Percentiles rank a stretch among this genome's conserved stretches.
Conservation (phyloP, 2,797 vertebrate species). For the Petrocephalus schoutedeni region DNA sequence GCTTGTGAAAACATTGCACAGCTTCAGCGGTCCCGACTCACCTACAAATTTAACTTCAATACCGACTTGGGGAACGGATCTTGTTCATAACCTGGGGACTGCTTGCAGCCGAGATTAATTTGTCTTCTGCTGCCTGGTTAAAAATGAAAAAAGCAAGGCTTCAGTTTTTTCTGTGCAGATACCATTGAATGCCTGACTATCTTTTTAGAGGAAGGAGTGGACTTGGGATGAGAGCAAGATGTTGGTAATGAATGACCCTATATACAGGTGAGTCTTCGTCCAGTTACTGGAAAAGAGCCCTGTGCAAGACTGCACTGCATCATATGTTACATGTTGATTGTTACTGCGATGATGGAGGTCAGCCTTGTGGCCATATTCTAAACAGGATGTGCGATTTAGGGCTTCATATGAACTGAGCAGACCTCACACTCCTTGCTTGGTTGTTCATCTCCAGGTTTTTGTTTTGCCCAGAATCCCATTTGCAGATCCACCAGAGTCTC, state of each 20-base stretch:
- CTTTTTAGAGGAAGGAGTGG: constrained; percentile 53
- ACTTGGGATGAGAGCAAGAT: constrained; percentile 49
- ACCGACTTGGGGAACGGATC: too few species aligned
- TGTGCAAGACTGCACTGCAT: not conserved
- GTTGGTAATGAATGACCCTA: constrained; percentile 49
- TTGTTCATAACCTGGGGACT: not conserved
- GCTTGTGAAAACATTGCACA: not conserved
- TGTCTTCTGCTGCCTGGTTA: not conserved
- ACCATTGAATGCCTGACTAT: not conserved
- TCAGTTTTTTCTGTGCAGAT: not conserved
- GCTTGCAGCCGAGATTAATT: not conserved
- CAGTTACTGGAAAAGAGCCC: not conserved
- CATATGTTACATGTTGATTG: not conserved
- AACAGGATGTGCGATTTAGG: not conserved
- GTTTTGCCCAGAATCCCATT: not conserved
- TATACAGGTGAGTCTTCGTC: constrained; percentile 44
- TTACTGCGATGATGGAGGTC: not conserved
- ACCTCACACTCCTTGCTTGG: not conserved
- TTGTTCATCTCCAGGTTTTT: not conserved
- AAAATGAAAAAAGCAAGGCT: not conserved
- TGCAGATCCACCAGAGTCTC: not conserved
- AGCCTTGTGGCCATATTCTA: not conserved
- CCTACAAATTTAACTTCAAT: not conserved
- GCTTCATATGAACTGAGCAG: not conserved
- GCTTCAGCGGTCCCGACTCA: not conserved